A percentile compares a stretch with the other conserved stretches of the same genome.
Evolutionary conservation across 2,113 vertebrate genomes (phyloP).

Genomic region (Isurus oxyrinchus): DNA sequence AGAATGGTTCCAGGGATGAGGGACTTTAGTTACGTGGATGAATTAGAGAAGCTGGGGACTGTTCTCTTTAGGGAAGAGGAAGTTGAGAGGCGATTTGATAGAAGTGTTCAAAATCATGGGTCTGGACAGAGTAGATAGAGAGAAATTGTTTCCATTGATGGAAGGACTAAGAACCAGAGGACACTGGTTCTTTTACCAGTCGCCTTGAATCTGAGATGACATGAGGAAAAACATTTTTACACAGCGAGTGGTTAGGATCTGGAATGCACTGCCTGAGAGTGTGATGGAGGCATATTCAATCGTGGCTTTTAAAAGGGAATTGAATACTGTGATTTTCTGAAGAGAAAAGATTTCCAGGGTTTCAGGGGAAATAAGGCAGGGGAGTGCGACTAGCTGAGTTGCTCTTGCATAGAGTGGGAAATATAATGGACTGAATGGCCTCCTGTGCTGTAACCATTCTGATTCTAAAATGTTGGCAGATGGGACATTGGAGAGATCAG

Average conservation of each 20-base stretch:
- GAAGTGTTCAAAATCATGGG: neutral
- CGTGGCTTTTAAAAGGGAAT: neutral
- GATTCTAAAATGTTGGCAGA: slow-evolving; percentile 8
- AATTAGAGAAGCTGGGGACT: neutral
- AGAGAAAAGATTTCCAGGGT: neutral
- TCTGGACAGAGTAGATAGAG: neutral
- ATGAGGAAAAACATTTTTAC: neutral
- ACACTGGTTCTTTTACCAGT: too few relatives aligned
- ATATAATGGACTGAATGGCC: neutral
- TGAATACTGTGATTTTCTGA: neutral
- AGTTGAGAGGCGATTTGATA: neutral
- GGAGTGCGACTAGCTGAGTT: neutral
- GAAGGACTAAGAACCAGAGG: neutral
- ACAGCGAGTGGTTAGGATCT: neutral
- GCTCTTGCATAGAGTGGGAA: neutral
- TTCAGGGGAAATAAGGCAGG: neutral
- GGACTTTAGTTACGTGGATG: neutral
- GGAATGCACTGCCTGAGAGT: neutral
- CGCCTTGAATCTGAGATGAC: neutral
- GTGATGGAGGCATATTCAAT: neutral
- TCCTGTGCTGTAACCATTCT: neutral
- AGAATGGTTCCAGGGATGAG: neutral
- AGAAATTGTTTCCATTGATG: neutral
- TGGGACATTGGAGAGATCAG: neutral
- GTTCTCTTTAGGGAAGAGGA: neutral